phyloP scores from a whole-genome alignment of 1,140 invertebrate species.

The Drosophila yakuba region DNA sequence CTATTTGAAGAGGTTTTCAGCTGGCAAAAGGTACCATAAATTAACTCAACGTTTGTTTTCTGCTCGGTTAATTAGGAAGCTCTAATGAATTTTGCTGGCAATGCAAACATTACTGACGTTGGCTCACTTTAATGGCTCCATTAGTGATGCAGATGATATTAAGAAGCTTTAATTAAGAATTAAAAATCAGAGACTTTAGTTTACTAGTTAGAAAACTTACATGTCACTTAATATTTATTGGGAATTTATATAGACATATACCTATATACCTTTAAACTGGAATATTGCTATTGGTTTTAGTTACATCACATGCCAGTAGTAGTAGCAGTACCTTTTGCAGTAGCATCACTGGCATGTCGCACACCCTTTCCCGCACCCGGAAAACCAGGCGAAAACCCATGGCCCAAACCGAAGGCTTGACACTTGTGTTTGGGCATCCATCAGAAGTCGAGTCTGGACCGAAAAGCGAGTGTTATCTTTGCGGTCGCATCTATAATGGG shows the following conservation, averaged over 20 bases:
- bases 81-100: no score
- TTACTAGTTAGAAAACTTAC: no score
- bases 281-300: no score
- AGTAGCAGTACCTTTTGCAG: background rate
- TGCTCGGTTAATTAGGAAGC: background rate
- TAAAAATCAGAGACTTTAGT: no score
- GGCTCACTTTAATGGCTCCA: background rate
- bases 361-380: background rate
- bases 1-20: background rate
- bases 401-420: slow-evolving; percentile 4
- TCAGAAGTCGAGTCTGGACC: slow-evolving; percentile 49
- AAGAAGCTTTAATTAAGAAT: no score
- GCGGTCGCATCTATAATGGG: slow-evolving; percentile 81
- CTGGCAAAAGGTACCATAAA: background rate
- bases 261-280: no score
- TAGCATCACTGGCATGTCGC: slow-evolving; percentile 2
- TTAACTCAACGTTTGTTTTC: background rate
- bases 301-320: no score
- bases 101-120: no score
- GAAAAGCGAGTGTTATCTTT: slow-evolving; percentile 72
- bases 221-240: no score
- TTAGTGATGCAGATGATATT: no score
- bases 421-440: slow-evolving; percentile 44
- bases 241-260: no score
- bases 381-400: background rate